Base-by-base conservation (phyloP, 2,797 vertebrate genomes). In the Pipistrellus nathusii region DNA sequence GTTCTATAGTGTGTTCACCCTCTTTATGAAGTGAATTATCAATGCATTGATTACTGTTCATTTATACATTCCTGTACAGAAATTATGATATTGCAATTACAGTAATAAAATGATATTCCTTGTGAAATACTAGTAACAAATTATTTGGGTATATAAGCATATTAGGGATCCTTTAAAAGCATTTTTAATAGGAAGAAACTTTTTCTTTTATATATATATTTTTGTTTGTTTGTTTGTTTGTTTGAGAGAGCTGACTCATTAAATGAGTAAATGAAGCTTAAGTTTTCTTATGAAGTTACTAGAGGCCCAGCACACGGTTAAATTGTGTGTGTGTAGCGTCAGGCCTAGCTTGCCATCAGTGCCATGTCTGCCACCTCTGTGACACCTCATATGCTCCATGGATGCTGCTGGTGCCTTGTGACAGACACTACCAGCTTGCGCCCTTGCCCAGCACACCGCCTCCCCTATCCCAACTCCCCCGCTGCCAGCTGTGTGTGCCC, bases 31-130 rank as follows among this genome's bases (percentile, higher is more conserved):
- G 96, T 96, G 98, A 98, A 98, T 97, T 94, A 96, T 96, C 98
- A 97, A 96, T 98, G 98, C 97, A 98, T 98, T 92, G 96, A 98
- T 98, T 98, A 98, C 97, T 98, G 98, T 98, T 99, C 98, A 98
- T 98, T 98, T 98, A 98, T 93, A 98, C 98, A 99, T 99, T 99
- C 98, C 98, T 99, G 98, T 99, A 98, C 97, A 98, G 98, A 99
- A 96, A 98, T 98, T 97, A 98, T 98, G 98, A 93, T 98, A 98
- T 98, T 98, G 98, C 98, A 98, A 98, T 98, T 98, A 98, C 94
- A 98, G 90, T 98, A 99, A 99, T 99, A 99, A 99, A 99, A 98
- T 98, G 97, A 98, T 99, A 97, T 98, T 98, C 96, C 97, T 98
- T 98, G 96, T 98, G 98, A 97, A 98, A 94, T 94, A 97, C 96